Base-by-base conservation (phyloP, 1,140 invertebrate genomes). In the Dinoponera quadriceps region DNA sequence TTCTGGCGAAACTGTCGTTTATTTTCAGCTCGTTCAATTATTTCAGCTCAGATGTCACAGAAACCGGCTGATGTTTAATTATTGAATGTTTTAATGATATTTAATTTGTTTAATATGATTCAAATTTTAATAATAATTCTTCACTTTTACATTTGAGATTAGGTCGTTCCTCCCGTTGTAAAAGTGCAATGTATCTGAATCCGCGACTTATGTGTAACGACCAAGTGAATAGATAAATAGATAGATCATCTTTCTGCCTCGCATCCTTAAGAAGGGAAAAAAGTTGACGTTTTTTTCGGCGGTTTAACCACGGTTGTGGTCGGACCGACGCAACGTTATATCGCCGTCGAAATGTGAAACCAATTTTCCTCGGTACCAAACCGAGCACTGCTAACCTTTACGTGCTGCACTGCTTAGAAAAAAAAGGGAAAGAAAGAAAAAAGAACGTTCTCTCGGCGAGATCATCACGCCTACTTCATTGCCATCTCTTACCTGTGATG, bases 251-350 rank as follows among this genome's bases (percentile, higher is more conserved):
- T 22, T 54, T 27, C 13, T 68, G 29, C 33, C 22, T 20, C 2
- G 16, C 5, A 7, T 22, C 18, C 62, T 27, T 3, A 33, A 69
- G 0, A 65, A 33, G 38, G 71, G 57, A 82, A 25, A 49, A 77
- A 77, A 75, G n/a, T n/a, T 18, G 22, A 25, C 69, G 62, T 85
- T 82, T 65, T 82, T 27, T 60, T 62, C 16, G 48, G 33, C 25
- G 71, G 57, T 48, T 82, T 82, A 85, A 86, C n/a, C n/a, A n/a
- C 75, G 83, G 63, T 82, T 75, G 62, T 59, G 85, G 54, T 85
- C 63, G 78, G 75, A 54, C 11, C 38, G 33, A 62, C 22, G 22
- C 54, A 27, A 66, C 62, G 78, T 77, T 85, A 63, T 29, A 55
- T 22, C 62, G 38, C 51, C 33, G 27, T 83, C 72, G 62, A 87